These are phyloP conservation scores for Diplazon laetatorius DNA, from an alignment of 2,888 invertebrate genomes.

Conservation along the genomic window DNA sequence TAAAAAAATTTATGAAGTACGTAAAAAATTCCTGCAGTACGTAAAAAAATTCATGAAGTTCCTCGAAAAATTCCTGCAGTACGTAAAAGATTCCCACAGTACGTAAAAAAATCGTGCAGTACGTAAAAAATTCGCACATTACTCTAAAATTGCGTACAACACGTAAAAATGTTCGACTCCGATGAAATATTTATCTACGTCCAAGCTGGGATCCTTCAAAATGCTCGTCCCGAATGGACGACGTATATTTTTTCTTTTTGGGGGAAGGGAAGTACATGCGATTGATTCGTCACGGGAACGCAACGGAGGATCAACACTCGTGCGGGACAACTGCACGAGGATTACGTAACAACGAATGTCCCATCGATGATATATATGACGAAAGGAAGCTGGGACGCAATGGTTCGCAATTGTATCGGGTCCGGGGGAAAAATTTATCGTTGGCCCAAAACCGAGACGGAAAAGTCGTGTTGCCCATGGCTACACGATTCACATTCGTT, in stretches of 20 bases:
- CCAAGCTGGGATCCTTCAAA: slow-evolving; percentile 4
- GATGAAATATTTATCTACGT: slow-evolving; percentile 51
- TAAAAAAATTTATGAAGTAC: no score
- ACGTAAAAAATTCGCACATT: no score
- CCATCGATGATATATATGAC: background rate
- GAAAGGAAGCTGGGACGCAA: background rate
- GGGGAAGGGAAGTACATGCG: slow-evolving; percentile 31
- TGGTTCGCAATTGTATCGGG: background rate
- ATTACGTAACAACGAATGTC: slow-evolving; percentile 9
- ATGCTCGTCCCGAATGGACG: slow-evolving; percentile 21
- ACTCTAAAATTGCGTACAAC: no score
- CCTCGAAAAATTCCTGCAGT: no score
- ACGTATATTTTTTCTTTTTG: background rate
- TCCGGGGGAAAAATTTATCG: slow-evolving; percentile 13
- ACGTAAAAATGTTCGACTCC: slow-evolving; percentile 6
- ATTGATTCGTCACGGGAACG: slow-evolving; percentile 57
- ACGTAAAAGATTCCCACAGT: no score
- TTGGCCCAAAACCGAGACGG: background rate
- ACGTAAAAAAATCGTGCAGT: no score
- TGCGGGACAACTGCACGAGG: slow-evolving; percentile 10
- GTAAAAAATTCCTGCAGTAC: no score
- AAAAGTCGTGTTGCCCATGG: background rate
- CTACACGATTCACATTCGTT: background rate
- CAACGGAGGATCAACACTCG: slow-evolving; percentile 14
- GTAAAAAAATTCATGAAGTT: no score